Base-by-base conservation (phyloP, 2,113 vertebrate species). In the Mesitornis unicolor region DNA sequence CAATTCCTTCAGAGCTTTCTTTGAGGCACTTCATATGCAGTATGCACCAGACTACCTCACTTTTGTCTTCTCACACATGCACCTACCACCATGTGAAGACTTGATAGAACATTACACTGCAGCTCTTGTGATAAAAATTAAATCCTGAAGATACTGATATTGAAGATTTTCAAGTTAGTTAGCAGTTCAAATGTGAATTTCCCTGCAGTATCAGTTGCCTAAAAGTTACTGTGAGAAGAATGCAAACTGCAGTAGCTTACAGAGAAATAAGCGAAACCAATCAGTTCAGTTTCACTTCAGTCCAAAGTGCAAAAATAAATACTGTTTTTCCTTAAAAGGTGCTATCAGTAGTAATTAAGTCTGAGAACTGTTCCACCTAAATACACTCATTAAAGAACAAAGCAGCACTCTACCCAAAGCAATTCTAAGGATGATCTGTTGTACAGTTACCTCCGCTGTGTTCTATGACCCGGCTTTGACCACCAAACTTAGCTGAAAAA, bases 301-400 rank as follows among this genome's bases (percentile, higher is more conserved):
- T 90, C 76, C 43, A 84, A 96, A 97, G 95, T 94, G 96, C 90
- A 96, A 96, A 97, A 96, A 95, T 92, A 95, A 94, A 94, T 80
- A 93, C 15, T 70, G 8, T 76, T 95, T 93, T 75, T 84, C 92
- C 69, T 80, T 87, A 95, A 74, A 95, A 87, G 69, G 86, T 94
- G 76, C 84, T 93, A 57, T 89, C 92, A 95, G 88, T 89, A 97
- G 77, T 77, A 87, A 68, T 78, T 83, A 81, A 93, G 24, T 90
- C 43, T 89, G 63, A 95, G 51, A 86, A 91, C 92, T 83, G 31
- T 88, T 84, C 83, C 17, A 20, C 48, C 20, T 81, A 64, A 79
- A 89, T 38, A 68, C 14, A 60, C 20, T 75, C 77, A 91, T 71
- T 93, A 74, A 86, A 75, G 57, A 84, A 68, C 53, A 82, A 84